Evolutionary conservation across 1,140 invertebrate genomes (phyloP), one percentile per base, ranked within the genome.

Genomic region (Heliconius hermathena): DNA sequence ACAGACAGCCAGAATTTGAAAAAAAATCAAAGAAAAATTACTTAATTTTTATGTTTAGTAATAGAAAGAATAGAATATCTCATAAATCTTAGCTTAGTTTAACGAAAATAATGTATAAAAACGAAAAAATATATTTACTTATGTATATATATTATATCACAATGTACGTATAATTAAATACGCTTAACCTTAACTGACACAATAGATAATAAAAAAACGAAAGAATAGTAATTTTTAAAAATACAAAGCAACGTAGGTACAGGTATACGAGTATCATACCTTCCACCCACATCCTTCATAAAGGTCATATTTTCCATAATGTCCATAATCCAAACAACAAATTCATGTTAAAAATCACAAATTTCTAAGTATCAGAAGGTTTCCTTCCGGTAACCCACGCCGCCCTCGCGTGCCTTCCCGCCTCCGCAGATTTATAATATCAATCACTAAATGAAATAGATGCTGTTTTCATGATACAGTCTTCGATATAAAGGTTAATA

Each of bases 381-480:
- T 94, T 91, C 89, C 92, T 94, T 94, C 92, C 92, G 91, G 90
- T 80, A 90, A 86, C 91, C 92, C 86, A 93, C 92, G 86, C 84
- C 78, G 80, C 85, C 88, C 86, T 83, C 90, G 74, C 81, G 78
- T 81, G 82, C 82, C 82, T 76, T 79, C 66, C 85, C 87, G 84
- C 89, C 90, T 80, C 83, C 88, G 85, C 87, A 75, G 22, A 54
- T 57, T 82, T 78, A 82, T 91, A 86, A 87, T 87, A 90, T 89
- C 89, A 90, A 91, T 91, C 90, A 89, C 83, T 83, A 79, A 88
- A 84, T 86, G 85, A 86, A 87, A 87, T 85, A 85, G 84, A 89
- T 85, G 85, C 87, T 74, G 87, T 90, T 90, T 87, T 81, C 85
- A 87, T 84, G 84, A 88, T 88, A 89, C 78, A 83, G 80, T 57